A percentile compares a stretch with the other conserved stretches of the same genome.
phyloP scores from a whole-genome alignment of 2,888 invertebrate genomes.

The Brenthis ino region DNA sequence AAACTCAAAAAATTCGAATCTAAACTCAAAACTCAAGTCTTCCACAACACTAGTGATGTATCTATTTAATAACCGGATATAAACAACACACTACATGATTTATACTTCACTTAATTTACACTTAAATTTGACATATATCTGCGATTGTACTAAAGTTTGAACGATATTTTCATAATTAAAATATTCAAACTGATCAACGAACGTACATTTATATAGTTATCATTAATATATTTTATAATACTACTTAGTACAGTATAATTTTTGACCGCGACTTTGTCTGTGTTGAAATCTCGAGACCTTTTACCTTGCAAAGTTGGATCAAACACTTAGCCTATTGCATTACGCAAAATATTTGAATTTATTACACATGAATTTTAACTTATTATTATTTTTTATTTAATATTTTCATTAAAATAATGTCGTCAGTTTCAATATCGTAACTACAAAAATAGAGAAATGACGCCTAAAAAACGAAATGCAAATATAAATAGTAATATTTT shows the following conservation, averaged over 20 bases:
- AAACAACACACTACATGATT: constrained; percentile 18
- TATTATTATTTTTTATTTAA: neutral
- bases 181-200: constrained; percentile 45
- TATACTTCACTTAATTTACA: constrained; percentile 21
- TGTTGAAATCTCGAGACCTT: too few species aligned
- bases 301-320: too few species aligned
- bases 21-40: constrained; percentile 3
- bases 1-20: neutral
- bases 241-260: constrained; percentile 1
- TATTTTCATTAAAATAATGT: neutral
- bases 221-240: constrained; percentile 11
- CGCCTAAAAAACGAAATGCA: neutral
- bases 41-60: neutral
- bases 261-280: neutral
- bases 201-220: constrained; percentile 12
- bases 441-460: constrained; percentile 15
- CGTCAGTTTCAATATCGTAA: constrained; percentile 24
- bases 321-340: neutral
- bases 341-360: neutral
- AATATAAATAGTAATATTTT: neutral
- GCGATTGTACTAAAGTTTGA: constrained; percentile 56
- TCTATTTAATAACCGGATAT: constrained; percentile 39
- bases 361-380: neutral
- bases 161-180: constrained; percentile 37
- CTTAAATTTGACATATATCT: constrained; percentile 36